Percentiles rank a stretch among this genome's conserved stretches.
Conservation (phyloP, 2,797 vertebrate species). For the Rhinichthys osculus region DNA sequence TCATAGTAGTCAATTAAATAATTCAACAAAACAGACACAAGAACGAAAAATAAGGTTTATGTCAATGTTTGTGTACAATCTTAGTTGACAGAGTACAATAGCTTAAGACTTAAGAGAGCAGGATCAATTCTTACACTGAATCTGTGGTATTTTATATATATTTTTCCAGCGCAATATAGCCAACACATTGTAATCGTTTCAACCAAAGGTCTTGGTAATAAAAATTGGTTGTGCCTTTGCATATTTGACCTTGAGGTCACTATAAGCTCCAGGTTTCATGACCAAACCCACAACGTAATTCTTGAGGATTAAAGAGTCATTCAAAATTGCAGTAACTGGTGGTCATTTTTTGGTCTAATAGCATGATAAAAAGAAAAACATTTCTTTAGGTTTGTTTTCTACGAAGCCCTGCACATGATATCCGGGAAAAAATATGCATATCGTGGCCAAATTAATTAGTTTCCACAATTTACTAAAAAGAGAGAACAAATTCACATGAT, state of each 20-base stretch:
- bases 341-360: not conserved
- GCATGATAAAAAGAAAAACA: not conserved
- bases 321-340: not conserved
- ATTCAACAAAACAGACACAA: slow-evolving; percentile 33
- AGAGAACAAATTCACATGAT: too few relatives aligned
- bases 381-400: not conserved
- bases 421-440: not conserved
- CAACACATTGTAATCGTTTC: not conserved
- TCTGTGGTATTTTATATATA: not conserved
- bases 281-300: not conserved
- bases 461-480: not conserved
- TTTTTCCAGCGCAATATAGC: not conserved
- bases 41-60: slow-evolving; percentile 8
- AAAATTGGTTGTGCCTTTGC: not conserved
- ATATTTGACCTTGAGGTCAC: not conserved
- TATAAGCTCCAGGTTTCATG: not conserved
- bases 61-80: slow-evolving; percentile 23
- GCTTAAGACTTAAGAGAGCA: slow-evolving; percentile 67
- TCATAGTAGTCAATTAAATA: slow-evolving; percentile 39
- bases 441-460: not conserved
- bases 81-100: slow-evolving; percentile 61
- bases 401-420: not conserved
- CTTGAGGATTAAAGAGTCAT: not conserved
- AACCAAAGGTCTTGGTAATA: not conserved
- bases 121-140: slow-evolving; percentile 50